These are phyloP conservation scores for Haemorhous mexicanus DNA, from an alignment of 2,113 vertebrate genomes.

Conservation along the genomic window DNA sequence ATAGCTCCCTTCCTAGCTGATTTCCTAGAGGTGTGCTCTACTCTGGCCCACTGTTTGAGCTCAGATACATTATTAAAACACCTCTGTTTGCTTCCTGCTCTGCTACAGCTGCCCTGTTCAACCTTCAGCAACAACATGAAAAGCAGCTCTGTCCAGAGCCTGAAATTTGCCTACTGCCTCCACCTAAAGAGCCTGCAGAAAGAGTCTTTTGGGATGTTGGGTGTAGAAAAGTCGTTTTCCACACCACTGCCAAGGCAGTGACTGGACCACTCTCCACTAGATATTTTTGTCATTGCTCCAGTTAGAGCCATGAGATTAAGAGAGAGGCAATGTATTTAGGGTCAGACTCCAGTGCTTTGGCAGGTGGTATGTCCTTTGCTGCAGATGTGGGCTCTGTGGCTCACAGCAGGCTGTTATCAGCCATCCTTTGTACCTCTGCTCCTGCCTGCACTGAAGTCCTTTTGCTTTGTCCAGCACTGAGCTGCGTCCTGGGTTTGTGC, in stretches of 20 bases:
- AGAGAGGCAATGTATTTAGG: not conserved
- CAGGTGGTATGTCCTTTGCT: not conserved
- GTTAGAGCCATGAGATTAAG: not conserved
- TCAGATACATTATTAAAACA: not conserved
- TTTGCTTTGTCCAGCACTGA: rapidly evolving
- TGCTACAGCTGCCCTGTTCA: not conserved
- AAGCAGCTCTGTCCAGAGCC: not conserved
- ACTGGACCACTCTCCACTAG: not conserved
- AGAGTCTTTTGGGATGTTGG: not conserved
- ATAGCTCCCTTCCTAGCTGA: not conserved
- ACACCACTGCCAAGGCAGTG: not conserved
- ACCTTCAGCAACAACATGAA: not conserved
- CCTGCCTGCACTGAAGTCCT: not conserved
- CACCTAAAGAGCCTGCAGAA: not conserved
- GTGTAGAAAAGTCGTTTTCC: not conserved
- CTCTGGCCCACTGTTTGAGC: not conserved
- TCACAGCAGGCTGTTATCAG: not conserved
- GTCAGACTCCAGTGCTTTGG: not conserved
- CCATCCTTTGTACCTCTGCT: not conserved
- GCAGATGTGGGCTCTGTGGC: not conserved
- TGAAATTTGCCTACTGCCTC: not conserved
- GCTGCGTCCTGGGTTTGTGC: rapidly evolving
- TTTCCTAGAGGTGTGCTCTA: not conserved
- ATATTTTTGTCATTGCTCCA: not conserved
- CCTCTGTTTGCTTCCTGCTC: not conserved